Base-by-base conservation (phyloP, 2,113 vertebrate genomes). In the Phalacrocorax pelagicus region DNA sequence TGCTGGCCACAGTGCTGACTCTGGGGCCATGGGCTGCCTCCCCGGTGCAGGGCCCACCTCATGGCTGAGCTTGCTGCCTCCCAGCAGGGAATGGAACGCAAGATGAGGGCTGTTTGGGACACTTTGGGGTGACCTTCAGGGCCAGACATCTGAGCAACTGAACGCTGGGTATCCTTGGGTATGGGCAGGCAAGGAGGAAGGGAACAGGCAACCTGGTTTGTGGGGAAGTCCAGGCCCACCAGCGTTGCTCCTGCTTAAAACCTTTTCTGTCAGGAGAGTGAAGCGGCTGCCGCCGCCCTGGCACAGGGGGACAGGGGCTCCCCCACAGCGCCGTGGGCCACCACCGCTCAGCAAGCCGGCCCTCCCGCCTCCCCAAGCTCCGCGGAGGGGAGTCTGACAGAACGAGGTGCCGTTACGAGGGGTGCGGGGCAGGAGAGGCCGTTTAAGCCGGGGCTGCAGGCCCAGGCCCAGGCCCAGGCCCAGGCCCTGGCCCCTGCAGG, bases 41-140 rank as follows among this genome's bases (percentile, higher is more conserved):
- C 11, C 12, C 1, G 1, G 19, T 7, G 21, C 0, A 0, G 26
- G 21, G 34, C 30, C 5, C 40, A 27, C 12, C 2, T 21, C 0
- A 0, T 15, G 40, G 27, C 29, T 34, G 58, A 81, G 58, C 34
- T 65, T 12, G 21, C 46, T 55, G 55, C 46, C 49, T 67, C 16
- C 17, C 46, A 47, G 19, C 46, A 19, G 46, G 46, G 38, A 15
- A 78, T 14, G 44, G 27, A 15, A 18, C 24, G 30, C 27, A 36
- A 63, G n/a, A 18, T 16, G 17, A 59, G 17, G 26, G 3, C 3
- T 10, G 7, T 47, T 71, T 1, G 5, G 40, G 24, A 81, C 12
- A 29, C n/a, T 46, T 63, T 10, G 49, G 42, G 61, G n/a, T 44
- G 54, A 51, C n/a, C 18, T 34, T 16, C 6, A 3, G 51, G 29